phyloP scores from a whole-genome alignment of 2,888 invertebrate species.

The Plagodis dolabraria region DNA sequence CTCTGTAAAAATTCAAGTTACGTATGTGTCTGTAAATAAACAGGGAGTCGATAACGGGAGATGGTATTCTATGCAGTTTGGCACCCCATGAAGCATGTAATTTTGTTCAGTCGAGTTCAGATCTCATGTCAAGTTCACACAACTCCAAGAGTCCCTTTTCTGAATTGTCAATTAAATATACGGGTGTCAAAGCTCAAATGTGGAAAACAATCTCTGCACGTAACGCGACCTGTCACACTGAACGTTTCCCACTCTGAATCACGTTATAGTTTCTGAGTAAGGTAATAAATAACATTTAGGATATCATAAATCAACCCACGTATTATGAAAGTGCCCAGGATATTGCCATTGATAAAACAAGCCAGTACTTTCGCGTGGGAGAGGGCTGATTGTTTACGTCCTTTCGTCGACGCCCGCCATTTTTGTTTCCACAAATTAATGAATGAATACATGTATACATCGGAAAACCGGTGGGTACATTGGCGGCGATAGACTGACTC shows the following conservation, averaged over 20 bases:
- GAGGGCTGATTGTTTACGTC: constrained; percentile 61
- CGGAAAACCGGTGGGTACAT: constrained; percentile 37
- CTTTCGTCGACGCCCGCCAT: constrained; percentile 52
- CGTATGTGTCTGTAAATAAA: too few species aligned
- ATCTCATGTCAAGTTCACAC: too few species aligned
- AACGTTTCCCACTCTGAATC: not conserved
- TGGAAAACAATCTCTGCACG: too few species aligned
- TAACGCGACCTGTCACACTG: too few species aligned
- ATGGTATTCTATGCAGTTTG: too few species aligned
- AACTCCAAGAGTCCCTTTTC: too few species aligned
- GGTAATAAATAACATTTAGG: constrained; percentile 39
- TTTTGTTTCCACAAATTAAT: constrained; percentile 55
- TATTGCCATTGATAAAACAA: constrained; percentile 58
- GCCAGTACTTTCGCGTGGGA: constrained; percentile 59
- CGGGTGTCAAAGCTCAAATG: too few species aligned
- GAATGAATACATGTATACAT: constrained; percentile 38
- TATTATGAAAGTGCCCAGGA: constrained; percentile 50
- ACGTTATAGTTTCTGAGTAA: not conserved
- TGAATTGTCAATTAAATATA: too few species aligned
- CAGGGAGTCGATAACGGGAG: too few species aligned
- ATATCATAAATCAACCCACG: constrained; percentile 52
- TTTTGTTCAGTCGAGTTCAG: too few species aligned
- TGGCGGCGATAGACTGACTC: constrained; percentile 19
- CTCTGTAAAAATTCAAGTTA: too few species aligned
- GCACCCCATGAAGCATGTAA: too few species aligned